Evolutionary conservation across 2,113 vertebrate genomes (phyloP).

Genomic region (Dissostichus mawsoni): DNA sequence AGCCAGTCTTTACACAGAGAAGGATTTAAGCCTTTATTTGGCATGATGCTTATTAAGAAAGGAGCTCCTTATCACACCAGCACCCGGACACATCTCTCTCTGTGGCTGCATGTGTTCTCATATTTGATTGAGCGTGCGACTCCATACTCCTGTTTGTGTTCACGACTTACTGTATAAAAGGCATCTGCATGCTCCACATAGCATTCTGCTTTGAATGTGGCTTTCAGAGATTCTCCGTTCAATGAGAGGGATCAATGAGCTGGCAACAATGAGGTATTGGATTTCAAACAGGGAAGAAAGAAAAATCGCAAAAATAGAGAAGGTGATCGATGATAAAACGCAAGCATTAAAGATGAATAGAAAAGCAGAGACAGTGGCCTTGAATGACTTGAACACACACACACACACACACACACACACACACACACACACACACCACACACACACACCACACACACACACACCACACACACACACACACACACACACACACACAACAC

Average conservation of each 20-base stretch:
- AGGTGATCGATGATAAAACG: not conserved
- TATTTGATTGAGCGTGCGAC: slow-evolving; percentile 12
- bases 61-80: slow-evolving; percentile 64
- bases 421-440: slow-evolving; percentile 9
- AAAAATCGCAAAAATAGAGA: not conserved
- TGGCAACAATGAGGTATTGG: slow-evolving; percentile 4
- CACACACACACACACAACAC: too few relatives aligned
- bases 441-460: not conserved
- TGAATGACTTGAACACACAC: slow-evolving; percentile 20
- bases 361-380: slow-evolving; percentile 19
- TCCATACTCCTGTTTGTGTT: slow-evolving; percentile 19
- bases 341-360: slow-evolving; percentile 36
- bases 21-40: slow-evolving; percentile 54
- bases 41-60: slow-evolving; percentile 76
- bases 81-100: slow-evolving; percentile 54
- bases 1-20: slow-evolving; percentile 46
- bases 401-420: slow-evolving; percentile 2
- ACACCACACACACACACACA: not conserved
- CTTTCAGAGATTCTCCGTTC: slow-evolving; percentile 28
- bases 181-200: not conserved
- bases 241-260: slow-evolving; percentile 43
- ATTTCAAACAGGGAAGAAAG: not conserved
- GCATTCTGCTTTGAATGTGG: slow-evolving; percentile 15
- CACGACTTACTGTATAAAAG: slow-evolving; percentile 7
- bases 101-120: slow-evolving; percentile 11